phyloP scores from a whole-genome alignment of 2,113 vertebrate genomes.

The Rana temporaria region DNA sequence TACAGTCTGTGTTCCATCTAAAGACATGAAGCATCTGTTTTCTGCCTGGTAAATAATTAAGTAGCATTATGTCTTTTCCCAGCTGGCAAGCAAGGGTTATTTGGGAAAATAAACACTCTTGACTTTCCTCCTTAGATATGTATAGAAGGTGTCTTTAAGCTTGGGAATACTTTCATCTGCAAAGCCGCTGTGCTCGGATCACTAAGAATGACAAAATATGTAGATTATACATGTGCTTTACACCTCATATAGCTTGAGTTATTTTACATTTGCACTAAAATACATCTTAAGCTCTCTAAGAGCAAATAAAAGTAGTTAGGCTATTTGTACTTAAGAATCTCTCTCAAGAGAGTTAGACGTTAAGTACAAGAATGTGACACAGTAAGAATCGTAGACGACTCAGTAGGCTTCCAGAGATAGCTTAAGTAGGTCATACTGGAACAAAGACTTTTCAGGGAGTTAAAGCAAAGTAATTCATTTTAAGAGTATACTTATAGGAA shows the following conservation, averaged over 20 bases:
- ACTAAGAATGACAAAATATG: constrained; percentile 20
- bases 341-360: background rate
- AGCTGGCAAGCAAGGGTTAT: constrained; percentile 39
- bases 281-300: background rate
- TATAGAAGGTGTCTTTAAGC: constrained; percentile 23
- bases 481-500: no score
- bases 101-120: constrained; percentile 34
- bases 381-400: background rate
- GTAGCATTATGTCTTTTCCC: constrained; percentile 44
- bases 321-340: constrained; percentile 17
- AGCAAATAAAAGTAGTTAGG: constrained; percentile 12
- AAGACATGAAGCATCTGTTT: constrained; percentile 44
- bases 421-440: background rate
- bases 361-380: constrained; percentile 2
- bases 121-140: constrained; percentile 37
- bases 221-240: background rate
- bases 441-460: background rate
- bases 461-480: no score
- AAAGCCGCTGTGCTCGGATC: constrained; percentile 1
- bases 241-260: constrained; percentile 18
- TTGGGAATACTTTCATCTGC: constrained; percentile 14
- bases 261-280: background rate
- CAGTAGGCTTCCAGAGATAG: background rate
- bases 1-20: constrained; percentile 26
- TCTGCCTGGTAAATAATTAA: constrained; percentile 54